A percentile compares a stretch with the other conserved stretches of the same genome.
Conservation (phyloP, 2,888 invertebrate species). For the Artemia sinica region DNA sequence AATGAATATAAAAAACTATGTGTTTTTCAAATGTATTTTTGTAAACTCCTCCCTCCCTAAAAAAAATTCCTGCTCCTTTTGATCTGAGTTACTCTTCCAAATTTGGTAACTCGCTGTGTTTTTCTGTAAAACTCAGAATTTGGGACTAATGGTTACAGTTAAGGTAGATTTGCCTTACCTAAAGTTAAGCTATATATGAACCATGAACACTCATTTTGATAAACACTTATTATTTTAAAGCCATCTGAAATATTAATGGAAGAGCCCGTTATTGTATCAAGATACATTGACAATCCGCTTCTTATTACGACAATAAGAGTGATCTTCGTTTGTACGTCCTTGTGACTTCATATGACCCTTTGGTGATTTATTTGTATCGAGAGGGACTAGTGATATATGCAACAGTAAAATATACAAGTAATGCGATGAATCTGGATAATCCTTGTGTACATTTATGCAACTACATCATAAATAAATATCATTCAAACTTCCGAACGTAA, state of each 20-base stretch:
- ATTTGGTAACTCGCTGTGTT: no score
- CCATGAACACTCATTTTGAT: no score
- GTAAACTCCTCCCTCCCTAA: no score
- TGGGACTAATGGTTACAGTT: no score
- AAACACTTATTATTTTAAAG: constrained; percentile 35
- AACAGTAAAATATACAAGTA: constrained; percentile 79
- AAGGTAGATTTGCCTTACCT: no score
- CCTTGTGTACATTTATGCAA: constrained; percentile 95
- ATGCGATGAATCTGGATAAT: constrained; percentile 80
- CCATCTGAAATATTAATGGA: constrained; percentile 77
- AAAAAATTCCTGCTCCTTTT: no score
- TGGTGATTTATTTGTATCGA: constrained; percentile 83
- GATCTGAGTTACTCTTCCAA: no score
- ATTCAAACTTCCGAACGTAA: constrained; percentile 83
- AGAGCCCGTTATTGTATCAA: constrained; percentile 74
- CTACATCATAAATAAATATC: constrained; percentile 94
- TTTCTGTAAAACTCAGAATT: no score
- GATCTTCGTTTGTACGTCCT: constrained; percentile 86
- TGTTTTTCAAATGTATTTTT: no score
- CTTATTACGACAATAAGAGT: constrained; percentile 83
- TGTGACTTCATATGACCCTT: constrained; percentile 83
- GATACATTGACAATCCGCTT: constrained; percentile 68
- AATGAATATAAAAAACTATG: no score
- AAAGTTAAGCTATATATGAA: no score
- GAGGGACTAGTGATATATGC: constrained; percentile 90